These are phyloP conservation scores for Schizopygopsis malacanthus DNA, from an alignment of 2,797 vertebrate genomes.

Conservation along the genomic window DNA sequence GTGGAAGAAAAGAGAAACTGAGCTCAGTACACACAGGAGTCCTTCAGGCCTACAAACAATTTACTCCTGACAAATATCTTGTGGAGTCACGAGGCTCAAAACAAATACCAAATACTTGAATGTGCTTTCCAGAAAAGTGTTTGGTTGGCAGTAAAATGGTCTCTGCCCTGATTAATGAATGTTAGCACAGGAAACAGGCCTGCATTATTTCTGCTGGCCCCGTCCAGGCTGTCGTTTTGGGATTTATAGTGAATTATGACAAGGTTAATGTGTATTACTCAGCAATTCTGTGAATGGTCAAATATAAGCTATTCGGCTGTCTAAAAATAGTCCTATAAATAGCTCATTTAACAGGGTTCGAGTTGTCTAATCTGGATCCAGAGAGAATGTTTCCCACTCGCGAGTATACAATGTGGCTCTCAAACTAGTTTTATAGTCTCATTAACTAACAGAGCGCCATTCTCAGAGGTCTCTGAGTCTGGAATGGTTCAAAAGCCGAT, in stretches of 20 bases:
- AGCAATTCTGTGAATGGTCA: conserved; percentile 57
- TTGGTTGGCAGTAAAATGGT: conserved; percentile 23
- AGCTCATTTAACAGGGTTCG: conserved; percentile 67
- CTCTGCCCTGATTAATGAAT: conserved; percentile 30
- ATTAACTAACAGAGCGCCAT: conserved; percentile 75
- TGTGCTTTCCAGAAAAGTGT: conserved; percentile 27
- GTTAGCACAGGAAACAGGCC: background rate
- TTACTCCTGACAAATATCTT: conserved; percentile 31
- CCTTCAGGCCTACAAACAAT: conserved; percentile 14
- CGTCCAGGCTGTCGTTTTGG: background rate
- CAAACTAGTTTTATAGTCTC: conserved; percentile 77
- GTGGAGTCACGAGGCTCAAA: conserved; percentile 8
- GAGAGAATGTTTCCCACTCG: conserved; percentile 72
- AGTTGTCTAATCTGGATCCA: conserved; percentile 66
- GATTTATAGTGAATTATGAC: background rate
- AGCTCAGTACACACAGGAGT: conserved; percentile 43
- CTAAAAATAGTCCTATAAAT: conserved; percentile 61
- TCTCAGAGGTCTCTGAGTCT: conserved; percentile 72
- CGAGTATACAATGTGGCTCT: conserved; percentile 75
- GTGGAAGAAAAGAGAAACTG: conserved; percentile 73
- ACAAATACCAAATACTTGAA: conserved; percentile 11
- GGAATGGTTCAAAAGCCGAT: conserved; percentile 43
- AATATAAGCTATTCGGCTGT: conserved; percentile 63
- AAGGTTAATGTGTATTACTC: conserved; percentile 15
- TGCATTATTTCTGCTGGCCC: background rate